A percentile compares a stretch with the other conserved stretches of the same genome.
Conservation (phyloP, 92 coral and sea anemone species). For the Desmophyllum pertusum region DNA sequence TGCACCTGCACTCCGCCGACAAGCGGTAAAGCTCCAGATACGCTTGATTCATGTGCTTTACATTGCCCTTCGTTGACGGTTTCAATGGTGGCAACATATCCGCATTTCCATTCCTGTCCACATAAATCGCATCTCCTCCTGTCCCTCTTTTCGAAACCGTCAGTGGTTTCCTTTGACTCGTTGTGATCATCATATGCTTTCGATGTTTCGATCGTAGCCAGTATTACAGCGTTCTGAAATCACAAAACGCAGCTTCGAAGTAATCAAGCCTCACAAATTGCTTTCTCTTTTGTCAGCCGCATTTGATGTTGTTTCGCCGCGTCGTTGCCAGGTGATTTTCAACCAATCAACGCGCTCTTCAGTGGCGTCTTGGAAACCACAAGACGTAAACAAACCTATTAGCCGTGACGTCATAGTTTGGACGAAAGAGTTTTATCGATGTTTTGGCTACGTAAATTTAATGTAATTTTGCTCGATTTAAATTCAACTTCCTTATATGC, state of each 20-base stretch:
- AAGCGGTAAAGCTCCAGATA: constrained; percentile 81
- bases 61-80: constrained; percentile 91
- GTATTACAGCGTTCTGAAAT: constrained; percentile 25
- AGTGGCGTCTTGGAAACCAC: constrained; percentile 95
- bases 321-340: constrained; percentile 95
- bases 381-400: constrained; percentile 83
- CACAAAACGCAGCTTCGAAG: constrained; percentile 49
- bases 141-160: constrained; percentile 86
- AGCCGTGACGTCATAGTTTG: constrained; percentile 59
- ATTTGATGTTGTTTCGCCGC: constrained; percentile 90
- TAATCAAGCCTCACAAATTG: constrained; percentile 65
- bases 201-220: constrained; percentile 34
- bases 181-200: constrained; percentile 73
- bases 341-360: constrained; percentile 88
- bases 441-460: too few species aligned
- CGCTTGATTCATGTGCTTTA: constrained; percentile 81
- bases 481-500: background rate
- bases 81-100: constrained; percentile 95
- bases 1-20: constrained; percentile 99
- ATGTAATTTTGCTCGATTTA: background rate
- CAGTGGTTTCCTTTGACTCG: constrained; percentile 87
- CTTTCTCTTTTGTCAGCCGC: constrained; percentile 95
- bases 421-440: background rate
- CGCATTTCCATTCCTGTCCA: constrained; percentile 85
- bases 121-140: constrained; percentile 89